Base-by-base conservation (phyloP, 2,888 invertebrate species). In the Morpho deidamia region DNA sequence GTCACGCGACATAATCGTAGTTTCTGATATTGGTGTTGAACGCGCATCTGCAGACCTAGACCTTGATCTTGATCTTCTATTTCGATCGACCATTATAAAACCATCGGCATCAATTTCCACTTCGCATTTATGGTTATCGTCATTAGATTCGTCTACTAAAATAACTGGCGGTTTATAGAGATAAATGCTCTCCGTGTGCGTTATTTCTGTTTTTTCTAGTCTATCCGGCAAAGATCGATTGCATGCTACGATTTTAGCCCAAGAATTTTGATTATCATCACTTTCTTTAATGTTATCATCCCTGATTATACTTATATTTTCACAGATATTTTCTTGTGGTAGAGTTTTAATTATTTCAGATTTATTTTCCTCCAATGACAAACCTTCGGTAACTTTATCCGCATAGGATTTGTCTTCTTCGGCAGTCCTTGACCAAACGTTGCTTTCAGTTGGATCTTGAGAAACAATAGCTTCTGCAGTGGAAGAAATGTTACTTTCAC, bases 361-460 rank as follows among this genome's bases (percentile, higher is more conserved):
- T 38, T 71, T 56, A 65, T 69, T 71, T 11, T 59, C 51, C 47
- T 65, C 65, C 46, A 62, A 57, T n/a, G 63, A 49, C 41, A 84
- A 65, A 1, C 84, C 79, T 66, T 90, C 89, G 11, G 92, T 92
- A 7, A 94, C 83, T 37, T 94, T 91, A 77, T 93, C 92, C 12
- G 94, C 94, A 68, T 94, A 94, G 0, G 94, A 93, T 77, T 93
- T 94, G 0, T 91, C 92, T 60, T 92, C 93, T 40, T 88, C 83
- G 46, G 82, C 74, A 38, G 83, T 63, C 67, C 82, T 85, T n/a
- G 75, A 71, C 92, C 92, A 92, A 14, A 91, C 82, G 68, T 90
- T 91, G 11, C 51, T 38, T 55, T 55, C 11, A 35, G 12, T 70
- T 11, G 61, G 11, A 23, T 55, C 40, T 12, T 45, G 38, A 33